Evolutionary conservation across 2,113 vertebrate genomes (phyloP), one percentile per base, ranked within the genome.

Genomic region (Sceloporus undulatus): DNA sequence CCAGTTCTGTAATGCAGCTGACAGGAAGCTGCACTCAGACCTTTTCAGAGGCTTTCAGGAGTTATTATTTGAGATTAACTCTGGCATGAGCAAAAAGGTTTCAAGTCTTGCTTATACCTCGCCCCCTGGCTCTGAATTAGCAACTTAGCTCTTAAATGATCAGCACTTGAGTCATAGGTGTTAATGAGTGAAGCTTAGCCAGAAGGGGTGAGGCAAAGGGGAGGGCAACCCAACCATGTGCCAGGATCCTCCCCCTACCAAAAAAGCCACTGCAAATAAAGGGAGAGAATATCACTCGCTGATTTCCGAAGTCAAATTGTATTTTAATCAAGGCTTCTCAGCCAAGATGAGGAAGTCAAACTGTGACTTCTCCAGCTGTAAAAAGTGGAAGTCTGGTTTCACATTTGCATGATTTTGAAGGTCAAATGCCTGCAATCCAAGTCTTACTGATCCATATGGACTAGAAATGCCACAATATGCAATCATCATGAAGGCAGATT

Each of bases 391-490:
- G 96, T 94, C 96, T 97, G 95, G 91, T 95, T 95, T 94, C 95
- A 92, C 94, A 97, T 97, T 97, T 97, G 96, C 96, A 95, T 95
- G 96, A 96, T 97, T 97, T 96, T 97, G 97, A 97, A 97, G 97
- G 97, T 97, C 97, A 97, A 97, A 97, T 93, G 96, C 96, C 96
- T 97, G 96, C 96, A 95, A 96, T 97, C 96, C 96, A 96, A 97
- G 96, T 97, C 97, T 97, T 96, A 92, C 96, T 96, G 94, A 97
- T 97, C 97, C 97, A 97, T 97, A 97, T 97, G 97, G 97, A 97
- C 96, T 95, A 97, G 96, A 97, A 97, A 97, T 97, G 97, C 97
- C 97, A 97, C 97, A 97, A 97, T 97, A 97, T 97, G 97, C 97
- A 97, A 96, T 96, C 96, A 95, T 97, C 96, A 96, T 59, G 94